Evolutionary conservation across 2,888 invertebrate genomes (phyloP).

Genomic region (Oscheius sp.): DNA sequence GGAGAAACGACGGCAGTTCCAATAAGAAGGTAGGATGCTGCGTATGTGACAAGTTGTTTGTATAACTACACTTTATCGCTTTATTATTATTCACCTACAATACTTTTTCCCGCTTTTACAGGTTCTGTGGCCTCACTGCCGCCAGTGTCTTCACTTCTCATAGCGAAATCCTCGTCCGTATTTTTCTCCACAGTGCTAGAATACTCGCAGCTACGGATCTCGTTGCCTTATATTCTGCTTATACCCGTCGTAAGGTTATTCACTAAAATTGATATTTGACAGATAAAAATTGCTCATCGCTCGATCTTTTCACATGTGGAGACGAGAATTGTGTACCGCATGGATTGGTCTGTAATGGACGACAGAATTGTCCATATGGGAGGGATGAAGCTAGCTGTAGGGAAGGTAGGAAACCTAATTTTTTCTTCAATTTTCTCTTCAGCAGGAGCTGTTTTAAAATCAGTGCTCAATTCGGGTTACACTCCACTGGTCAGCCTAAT

Average conservation of each 20-base stretch:
- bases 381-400: conserved; percentile 57
- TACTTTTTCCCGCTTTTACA: conserved; percentile 21
- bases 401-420: conserved; percentile 33
- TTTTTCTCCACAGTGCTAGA: conserved; percentile 44
- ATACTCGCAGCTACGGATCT: conserved; percentile 42
- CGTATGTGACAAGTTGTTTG: neutral
- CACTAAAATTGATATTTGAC: conserved; percentile 26
- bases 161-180: conserved; percentile 48
- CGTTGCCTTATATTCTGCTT: conserved; percentile 47
- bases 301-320: conserved; percentile 63
- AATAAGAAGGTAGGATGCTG: conserved; percentile 37
- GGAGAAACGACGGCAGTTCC: conserved; percentile 60
- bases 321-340: conserved; percentile 69
- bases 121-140: conserved; percentile 56
- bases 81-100: too few relatives aligned
- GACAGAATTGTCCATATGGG: conserved; percentile 63
- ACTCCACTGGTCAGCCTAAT: conserved; percentile 53
- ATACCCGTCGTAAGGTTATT: conserved; percentile 42
- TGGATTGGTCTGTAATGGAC: conserved; percentile 59
- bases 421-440: too few relatives aligned
- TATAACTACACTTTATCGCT: too few relatives aligned
- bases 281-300: conserved; percentile 66
- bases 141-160: conserved; percentile 48
- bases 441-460: conserved; percentile 41
- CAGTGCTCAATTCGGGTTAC: conserved; percentile 51